Evolutionary conservation across 2,888 invertebrate genomes (phyloP).

Genomic region (Lycocerus yunnanus): DNA sequence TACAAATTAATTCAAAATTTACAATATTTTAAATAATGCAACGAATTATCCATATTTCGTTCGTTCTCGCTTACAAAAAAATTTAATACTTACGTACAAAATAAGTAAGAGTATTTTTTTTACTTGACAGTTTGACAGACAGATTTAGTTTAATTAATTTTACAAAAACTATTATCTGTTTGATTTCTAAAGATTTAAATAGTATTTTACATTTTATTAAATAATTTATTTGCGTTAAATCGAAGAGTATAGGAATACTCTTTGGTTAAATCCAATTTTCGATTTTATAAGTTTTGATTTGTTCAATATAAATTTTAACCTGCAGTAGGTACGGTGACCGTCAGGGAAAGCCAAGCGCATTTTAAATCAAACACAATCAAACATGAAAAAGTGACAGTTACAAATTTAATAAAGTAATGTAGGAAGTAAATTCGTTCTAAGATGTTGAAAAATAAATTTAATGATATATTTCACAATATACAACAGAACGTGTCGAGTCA

Average conservation of each 20-base stretch:
- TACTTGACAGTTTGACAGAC: not conserved
- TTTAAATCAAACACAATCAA: too few species aligned
- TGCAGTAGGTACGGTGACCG: not conserved
- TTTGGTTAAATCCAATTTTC: too few species aligned
- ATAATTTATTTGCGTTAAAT: too few species aligned
- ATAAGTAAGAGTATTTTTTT: too few species aligned
- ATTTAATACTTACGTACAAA: too few species aligned
- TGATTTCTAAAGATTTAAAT: not conserved
- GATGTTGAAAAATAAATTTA: slow-evolving; percentile 18
- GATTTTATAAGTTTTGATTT: not conserved
- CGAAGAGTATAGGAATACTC: too few species aligned
- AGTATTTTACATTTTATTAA: not conserved
- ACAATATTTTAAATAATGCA: too few species aligned
- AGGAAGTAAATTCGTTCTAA: not conserved
- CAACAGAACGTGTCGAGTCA: slow-evolving; percentile 22
- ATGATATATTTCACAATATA: slow-evolving; percentile 55
- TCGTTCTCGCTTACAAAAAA: too few species aligned
- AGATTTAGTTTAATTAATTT: not conserved
- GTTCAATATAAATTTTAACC: not conserved
- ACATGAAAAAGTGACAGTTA: not conserved
- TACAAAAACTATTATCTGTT: not conserved
- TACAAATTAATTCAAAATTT: not conserved
- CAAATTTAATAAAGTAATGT: slow-evolving; percentile 46
- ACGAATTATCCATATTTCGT: too few species aligned
- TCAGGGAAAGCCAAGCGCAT: not conserved